These are phyloP conservation scores for Heliopora coerulea DNA, from an alignment of 92 coral and sea anemone genomes.

Conservation along the genomic window DNA sequence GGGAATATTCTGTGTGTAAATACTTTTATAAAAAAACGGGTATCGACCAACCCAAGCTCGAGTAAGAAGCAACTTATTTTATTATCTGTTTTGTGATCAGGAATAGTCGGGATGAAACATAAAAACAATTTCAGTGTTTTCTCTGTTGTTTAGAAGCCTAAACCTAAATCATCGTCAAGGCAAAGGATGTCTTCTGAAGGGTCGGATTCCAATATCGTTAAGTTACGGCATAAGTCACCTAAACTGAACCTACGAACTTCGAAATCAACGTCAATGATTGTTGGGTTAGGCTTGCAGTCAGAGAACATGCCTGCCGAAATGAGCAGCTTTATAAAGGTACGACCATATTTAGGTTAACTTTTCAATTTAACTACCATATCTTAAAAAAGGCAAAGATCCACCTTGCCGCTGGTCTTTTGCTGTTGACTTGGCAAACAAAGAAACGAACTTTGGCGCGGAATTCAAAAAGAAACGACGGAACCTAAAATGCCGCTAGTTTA, in stretches of 20 bases:
- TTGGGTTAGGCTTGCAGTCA: not conserved
- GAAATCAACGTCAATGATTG: slow-evolving; percentile 37
- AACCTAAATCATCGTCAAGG: slow-evolving; percentile 14
- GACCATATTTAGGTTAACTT: not conserved
- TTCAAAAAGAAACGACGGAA: too few relatives aligned
- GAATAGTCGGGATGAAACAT: too few relatives aligned
- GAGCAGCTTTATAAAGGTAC: slow-evolving; percentile 45
- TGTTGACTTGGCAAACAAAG: too few relatives aligned
- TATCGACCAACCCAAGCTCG: too few relatives aligned
- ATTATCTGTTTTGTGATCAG: too few relatives aligned
- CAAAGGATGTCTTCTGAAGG: slow-evolving; percentile 34
- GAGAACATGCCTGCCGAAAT: slow-evolving; percentile 15
- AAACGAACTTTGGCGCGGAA: too few relatives aligned
- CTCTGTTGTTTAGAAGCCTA: slow-evolving; percentile 32
- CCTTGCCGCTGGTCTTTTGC: too few relatives aligned
- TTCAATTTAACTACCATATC: slow-evolving; percentile 1
- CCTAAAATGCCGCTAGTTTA: too few relatives aligned
- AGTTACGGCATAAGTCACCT: slow-evolving; percentile 41
- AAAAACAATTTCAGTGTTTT: slow-evolving; percentile 3
- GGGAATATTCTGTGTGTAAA: too few relatives aligned
- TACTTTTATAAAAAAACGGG: too few relatives aligned
- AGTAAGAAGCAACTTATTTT: too few relatives aligned
- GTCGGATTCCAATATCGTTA: slow-evolving; percentile 16
- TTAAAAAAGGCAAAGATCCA: too few relatives aligned
- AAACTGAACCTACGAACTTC: slow-evolving; percentile 35